Evolutionary conservation across 2,888 invertebrate species (phyloP).

Genomic region (Nudaria mundana): DNA sequence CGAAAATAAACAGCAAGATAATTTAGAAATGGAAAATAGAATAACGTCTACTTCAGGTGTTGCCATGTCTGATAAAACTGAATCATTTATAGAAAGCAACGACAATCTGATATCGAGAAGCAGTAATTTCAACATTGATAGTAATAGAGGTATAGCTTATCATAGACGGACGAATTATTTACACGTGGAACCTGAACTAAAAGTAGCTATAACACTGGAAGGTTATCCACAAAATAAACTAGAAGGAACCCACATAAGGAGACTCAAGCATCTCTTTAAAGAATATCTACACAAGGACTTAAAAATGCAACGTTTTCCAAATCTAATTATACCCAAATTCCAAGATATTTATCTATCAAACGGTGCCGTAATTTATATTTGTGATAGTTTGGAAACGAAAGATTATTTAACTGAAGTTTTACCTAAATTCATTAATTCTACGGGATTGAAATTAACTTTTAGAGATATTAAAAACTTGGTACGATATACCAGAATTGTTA

Average conservation of each 20-base stretch:
- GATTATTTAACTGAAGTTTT: constrained; percentile 63
- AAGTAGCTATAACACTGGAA: constrained; percentile 65
- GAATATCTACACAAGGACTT: constrained; percentile 68
- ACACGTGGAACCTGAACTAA: constrained; percentile 64
- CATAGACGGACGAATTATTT: constrained; percentile 70
- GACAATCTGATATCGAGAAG: constrained; percentile 52
- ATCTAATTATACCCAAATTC: constrained; percentile 66
- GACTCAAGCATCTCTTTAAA: constrained; percentile 66
- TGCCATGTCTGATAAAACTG: constrained; percentile 55
- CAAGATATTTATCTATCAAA: constrained; percentile 70
- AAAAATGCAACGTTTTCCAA: constrained; percentile 60
- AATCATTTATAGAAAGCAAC: constrained; percentile 53
- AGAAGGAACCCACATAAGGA: constrained; percentile 64
- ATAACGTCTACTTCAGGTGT: constrained; percentile 36
- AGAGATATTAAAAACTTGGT: constrained; percentile 59
- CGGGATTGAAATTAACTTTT: constrained; percentile 61
- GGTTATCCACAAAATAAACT: constrained; percentile 68
- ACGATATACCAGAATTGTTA: constrained; percentile 64
- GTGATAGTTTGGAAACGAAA: constrained; percentile 71
- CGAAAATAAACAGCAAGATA: constrained; percentile 21
- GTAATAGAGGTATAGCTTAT: constrained; percentile 68
- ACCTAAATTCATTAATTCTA: constrained; percentile 63
- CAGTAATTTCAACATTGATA: constrained; percentile 63
- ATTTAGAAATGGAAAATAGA: constrained; percentile 13
- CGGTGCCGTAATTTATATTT: constrained; percentile 70